Evolutionary conservation across 1,140 invertebrate genomes (phyloP).

Genomic region (Philotrypesis tridentata): DNA sequence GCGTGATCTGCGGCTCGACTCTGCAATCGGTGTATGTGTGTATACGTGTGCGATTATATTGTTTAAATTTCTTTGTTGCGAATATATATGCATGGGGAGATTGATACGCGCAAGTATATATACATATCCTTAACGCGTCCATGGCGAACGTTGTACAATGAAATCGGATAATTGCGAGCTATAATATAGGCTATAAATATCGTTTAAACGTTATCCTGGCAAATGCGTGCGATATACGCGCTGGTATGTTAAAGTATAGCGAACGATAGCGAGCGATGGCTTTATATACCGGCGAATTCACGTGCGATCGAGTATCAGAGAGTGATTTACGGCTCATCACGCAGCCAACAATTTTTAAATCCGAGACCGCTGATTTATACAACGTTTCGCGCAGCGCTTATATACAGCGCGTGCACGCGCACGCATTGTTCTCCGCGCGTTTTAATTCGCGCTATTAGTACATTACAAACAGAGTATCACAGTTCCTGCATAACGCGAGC

Average conservation of each 20-base stretch:
- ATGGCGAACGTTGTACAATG: no score
- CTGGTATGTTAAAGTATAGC: no score
- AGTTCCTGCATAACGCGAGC: background rate
- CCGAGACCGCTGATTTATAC: slow-evolving; percentile 27
- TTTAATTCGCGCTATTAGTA: slow-evolving; percentile 37
- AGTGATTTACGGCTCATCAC: slow-evolving; percentile 14
- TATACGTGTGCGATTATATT: no score
- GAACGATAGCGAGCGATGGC: no score
- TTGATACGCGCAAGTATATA: no score
- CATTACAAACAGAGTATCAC: slow-evolving; percentile 31
- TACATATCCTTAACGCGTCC: background rate
- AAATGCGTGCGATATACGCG: no score
- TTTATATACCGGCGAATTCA: no score
- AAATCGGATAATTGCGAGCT: background rate
- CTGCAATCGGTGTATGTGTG: no score
- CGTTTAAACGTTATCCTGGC: background rate
- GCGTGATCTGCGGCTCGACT: background rate
- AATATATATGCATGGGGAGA: no score
- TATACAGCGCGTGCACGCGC: background rate
- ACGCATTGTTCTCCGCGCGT: slow-evolving; percentile 1
- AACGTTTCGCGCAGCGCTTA: no score
- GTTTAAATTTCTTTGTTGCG: no score
- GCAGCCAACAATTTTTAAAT: slow-evolving; percentile 27
- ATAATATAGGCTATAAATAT: background rate
- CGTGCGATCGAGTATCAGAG: background rate